These are phyloP conservation scores for Dipodomys ordii DNA, from an alignment of 2,113 vertebrate species.

Conservation along the genomic window DNA sequence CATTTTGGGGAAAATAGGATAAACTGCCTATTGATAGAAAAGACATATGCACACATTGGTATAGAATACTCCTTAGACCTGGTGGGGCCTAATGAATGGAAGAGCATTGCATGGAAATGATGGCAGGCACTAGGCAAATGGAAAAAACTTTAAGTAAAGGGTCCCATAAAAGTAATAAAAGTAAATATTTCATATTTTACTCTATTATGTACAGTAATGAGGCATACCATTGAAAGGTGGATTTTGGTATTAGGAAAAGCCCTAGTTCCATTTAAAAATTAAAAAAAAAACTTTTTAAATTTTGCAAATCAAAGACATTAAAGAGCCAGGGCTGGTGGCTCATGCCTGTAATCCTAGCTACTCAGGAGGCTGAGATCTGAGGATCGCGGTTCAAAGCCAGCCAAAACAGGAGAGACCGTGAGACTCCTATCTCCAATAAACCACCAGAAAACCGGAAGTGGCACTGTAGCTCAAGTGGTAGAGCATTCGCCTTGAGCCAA, in stretches of 20 bases:
- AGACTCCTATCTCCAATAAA: too few relatives aligned
- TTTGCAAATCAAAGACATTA: not conserved
- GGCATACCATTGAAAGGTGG: not conserved
- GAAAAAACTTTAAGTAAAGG: conserved; percentile 30
- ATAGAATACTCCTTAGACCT: not conserved
- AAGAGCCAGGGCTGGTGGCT: too few relatives aligned
- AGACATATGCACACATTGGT: not conserved
- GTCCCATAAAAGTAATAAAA: not conserved
- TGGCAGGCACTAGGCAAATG: not conserved
- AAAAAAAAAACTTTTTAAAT: not conserved
- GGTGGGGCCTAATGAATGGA: not conserved
- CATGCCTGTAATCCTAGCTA: too few relatives aligned
- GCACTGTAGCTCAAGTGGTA: too few relatives aligned
- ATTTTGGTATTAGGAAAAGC: conserved; percentile 24
- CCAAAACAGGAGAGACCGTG: too few relatives aligned
- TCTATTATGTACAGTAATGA: not conserved
- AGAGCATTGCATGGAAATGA: not conserved
- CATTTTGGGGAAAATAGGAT: not conserved
- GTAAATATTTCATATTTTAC: not conserved
- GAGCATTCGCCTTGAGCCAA: too few relatives aligned
- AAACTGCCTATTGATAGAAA: not conserved
- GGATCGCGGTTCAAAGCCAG: too few relatives aligned
- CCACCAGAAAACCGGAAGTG: too few relatives aligned
- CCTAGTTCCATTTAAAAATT: not conserved
- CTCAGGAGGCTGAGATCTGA: too few relatives aligned